A percentile compares a stretch with the other conserved stretches of the same genome.
Conservation (phyloP, 2,888 invertebrate genomes). For the Lasioglossum morio region DNA sequence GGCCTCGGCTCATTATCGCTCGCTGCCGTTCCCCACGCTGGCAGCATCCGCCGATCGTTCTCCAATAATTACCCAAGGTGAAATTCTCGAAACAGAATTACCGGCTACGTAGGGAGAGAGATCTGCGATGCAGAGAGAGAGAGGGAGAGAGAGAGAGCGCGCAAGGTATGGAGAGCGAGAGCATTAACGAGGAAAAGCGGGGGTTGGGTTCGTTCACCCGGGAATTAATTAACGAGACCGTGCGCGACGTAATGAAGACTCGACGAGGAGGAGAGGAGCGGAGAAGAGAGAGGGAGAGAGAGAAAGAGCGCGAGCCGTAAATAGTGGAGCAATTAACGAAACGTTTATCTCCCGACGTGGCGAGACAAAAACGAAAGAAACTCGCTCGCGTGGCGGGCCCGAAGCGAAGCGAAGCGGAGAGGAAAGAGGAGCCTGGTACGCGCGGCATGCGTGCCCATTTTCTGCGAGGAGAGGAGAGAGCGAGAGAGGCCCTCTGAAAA, state of each 20-base stretch:
- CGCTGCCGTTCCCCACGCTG: not conserved
- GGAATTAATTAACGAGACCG: conserved; percentile 68
- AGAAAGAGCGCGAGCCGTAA: conserved; percentile 39
- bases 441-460: conserved; percentile 23
- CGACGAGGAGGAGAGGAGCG: conserved; percentile 32
- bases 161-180: not conserved
- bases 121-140: not conserved
- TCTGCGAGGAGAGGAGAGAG: not conserved
- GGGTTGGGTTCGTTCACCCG: conserved; percentile 53
- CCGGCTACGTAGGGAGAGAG: conserved; percentile 1
- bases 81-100: conserved; percentile 43
- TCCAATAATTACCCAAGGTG: conserved; percentile 21
- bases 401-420: not conserved
- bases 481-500: not conserved
- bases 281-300: not conserved
- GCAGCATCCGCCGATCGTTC: conserved; percentile 12
- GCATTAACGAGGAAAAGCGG: conserved; percentile 36
- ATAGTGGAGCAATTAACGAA: conserved; percentile 66
- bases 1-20: conserved; percentile 27
- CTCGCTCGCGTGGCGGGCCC: not conserved
- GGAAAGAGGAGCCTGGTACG: not conserved
- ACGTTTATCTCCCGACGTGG: conserved; percentile 51
- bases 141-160: not conserved
- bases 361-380: conserved; percentile 25
- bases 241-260: conserved; percentile 56